Conservation (phyloP, 2,113 vertebrate genomes). For the Pseudolaguvia tuberculata region DNA sequence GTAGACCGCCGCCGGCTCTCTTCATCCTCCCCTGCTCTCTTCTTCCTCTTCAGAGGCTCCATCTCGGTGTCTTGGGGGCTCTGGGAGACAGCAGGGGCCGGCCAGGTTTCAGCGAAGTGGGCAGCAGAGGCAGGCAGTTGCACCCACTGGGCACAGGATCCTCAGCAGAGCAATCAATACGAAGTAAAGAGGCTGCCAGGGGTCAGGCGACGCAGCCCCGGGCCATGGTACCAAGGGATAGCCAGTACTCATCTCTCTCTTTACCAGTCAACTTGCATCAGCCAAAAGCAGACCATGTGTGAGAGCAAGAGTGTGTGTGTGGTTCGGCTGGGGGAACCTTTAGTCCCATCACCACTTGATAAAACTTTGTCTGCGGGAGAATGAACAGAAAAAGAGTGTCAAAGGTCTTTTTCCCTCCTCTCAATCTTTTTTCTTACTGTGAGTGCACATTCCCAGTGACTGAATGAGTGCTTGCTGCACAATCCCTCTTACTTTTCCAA, state of each 20-base stretch:
- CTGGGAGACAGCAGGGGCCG: conserved; percentile 57
- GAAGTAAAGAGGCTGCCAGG: conserved; percentile 72
- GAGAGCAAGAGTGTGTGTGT: conserved; percentile 58
- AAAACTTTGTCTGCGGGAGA: conserved; percentile 68
- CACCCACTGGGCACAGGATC: conserved; percentile 70
- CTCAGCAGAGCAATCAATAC: conserved; percentile 71
- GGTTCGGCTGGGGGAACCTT: conserved; percentile 65
- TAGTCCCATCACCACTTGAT: conserved; percentile 63
- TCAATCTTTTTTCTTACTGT: conserved; percentile 47
- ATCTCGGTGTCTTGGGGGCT: conserved; percentile 59
- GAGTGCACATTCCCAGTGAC: conserved; percentile 60
- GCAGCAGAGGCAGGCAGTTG: conserved; percentile 64
- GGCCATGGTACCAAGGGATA: conserved; percentile 68
- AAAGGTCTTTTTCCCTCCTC: conserved; percentile 53
- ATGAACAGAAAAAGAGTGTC: conserved; percentile 56
- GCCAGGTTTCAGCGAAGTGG: conserved; percentile 62
- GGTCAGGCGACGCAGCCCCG: conserved; percentile 70
- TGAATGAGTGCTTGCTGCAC: conserved; percentile 58
- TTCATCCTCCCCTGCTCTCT: conserved; percentile 60
- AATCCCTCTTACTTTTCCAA: conserved; percentile 50
- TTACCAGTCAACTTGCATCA: conserved; percentile 57
- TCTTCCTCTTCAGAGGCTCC: conserved; percentile 55
- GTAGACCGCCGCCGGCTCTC: conserved; percentile 71
- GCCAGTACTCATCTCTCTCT: conserved; percentile 47
- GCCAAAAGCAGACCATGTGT: conserved; percentile 54